A percentile compares a stretch with the other conserved stretches of the same genome.
Evolutionary conservation across 2,113 vertebrate species (phyloP).

Genomic region (Trochalopteron elliotii): DNA sequence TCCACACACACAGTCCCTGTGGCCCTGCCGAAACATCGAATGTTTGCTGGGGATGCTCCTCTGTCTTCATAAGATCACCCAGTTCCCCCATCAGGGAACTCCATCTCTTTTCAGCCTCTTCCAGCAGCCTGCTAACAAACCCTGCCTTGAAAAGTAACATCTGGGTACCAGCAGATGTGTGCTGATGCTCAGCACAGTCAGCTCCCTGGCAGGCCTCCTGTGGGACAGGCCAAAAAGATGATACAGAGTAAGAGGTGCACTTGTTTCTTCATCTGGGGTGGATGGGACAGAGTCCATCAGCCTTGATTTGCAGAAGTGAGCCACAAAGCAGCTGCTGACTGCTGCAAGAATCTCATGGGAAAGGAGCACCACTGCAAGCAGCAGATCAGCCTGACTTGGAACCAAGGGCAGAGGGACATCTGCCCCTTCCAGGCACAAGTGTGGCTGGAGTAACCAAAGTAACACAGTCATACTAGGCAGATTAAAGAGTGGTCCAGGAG

Average conservation of each 20-base stretch:
- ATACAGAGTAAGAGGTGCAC: not conserved
- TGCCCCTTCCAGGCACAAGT: not conserved
- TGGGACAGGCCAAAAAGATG: not conserved
- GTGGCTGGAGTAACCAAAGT: not conserved
- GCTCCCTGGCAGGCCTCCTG: not conserved
- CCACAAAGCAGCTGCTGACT: not conserved
- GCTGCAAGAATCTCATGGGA: not conserved
- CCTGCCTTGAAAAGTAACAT: not conserved
- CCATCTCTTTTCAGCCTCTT: not conserved
- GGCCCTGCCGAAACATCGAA: not conserved
- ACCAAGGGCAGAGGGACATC: not conserved
- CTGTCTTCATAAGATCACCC: not conserved
- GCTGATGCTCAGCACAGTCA: not conserved
- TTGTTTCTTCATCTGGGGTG: not conserved
- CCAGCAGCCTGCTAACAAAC: not conserved
- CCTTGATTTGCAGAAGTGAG: not conserved
- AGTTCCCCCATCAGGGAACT: not conserved
- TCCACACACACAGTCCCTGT: rapidly evolving
- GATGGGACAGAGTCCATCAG: not conserved
- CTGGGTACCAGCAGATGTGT: not conserved
- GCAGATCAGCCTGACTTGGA: not conserved
- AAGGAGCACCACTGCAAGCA: not conserved
- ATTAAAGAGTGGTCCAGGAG: not conserved
- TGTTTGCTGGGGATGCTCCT: not conserved
- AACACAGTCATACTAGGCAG: not conserved